Evolutionary conservation across 2,797 vertebrate genomes (phyloP).

Genomic region (Hyperoplus lanceolatus): DNA sequence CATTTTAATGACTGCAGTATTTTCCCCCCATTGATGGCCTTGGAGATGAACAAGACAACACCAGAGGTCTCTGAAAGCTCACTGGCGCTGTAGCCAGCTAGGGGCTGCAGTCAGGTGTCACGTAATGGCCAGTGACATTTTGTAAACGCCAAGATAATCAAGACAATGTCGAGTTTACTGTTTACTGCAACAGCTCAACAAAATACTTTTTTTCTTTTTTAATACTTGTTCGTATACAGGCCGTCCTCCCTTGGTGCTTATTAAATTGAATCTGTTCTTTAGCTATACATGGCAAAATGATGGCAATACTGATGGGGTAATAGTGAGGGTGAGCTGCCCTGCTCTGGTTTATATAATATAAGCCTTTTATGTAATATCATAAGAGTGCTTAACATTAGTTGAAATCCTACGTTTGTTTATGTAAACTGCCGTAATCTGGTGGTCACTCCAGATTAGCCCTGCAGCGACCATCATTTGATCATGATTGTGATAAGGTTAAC

Average conservation of each 20-base stretch:
- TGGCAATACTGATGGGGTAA: conserved; percentile 2
- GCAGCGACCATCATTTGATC: background rate
- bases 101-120: conserved; percentile 44
- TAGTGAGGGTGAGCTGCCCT: background rate
- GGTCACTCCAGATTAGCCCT: background rate
- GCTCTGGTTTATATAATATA: conserved; percentile 25
- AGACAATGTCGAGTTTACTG: conserved; percentile 37
- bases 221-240: background rate
- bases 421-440: background rate
- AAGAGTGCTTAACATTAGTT: background rate
- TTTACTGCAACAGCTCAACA: conserved; percentile 33
- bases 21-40: conserved; percentile 66
- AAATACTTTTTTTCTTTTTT: conserved; percentile 17
- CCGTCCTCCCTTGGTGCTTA: background rate
- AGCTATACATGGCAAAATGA: background rate
- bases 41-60: conserved; percentile 48
- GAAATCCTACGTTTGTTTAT: conserved; percentile 3
- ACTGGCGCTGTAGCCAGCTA: conserved; percentile 33
- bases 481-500: background rate
- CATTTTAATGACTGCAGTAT: conserved; percentile 79
- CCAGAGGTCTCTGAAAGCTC: conserved; percentile 64
- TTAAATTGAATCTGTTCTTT: conserved; percentile 6
- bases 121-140: conserved; percentile 57
- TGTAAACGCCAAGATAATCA: conserved; percentile 44
- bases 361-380: conserved; percentile 22